phyloP scores from a whole-genome alignment of 2,113 vertebrate species.

The Petromus typicus region DNA sequence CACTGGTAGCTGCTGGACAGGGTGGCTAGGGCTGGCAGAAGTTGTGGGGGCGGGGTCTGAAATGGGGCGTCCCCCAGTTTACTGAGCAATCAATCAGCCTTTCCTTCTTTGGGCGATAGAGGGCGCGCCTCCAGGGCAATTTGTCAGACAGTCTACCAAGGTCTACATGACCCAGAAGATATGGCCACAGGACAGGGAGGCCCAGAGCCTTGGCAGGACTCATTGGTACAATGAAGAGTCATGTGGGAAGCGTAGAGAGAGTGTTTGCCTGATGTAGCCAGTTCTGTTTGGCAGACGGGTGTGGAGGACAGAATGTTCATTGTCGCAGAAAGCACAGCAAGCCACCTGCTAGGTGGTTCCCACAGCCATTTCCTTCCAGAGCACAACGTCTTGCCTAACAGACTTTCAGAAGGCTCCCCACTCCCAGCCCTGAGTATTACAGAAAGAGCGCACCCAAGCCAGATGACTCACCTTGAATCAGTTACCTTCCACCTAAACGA shows the following conservation, averaged over 20 bases:
- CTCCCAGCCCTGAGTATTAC: neutral
- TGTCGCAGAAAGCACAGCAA: neutral
- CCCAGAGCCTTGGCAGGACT: neutral
- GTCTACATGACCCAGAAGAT: neutral
- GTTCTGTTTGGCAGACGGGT: constrained; percentile 56
- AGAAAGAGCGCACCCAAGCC: constrained; percentile 10
- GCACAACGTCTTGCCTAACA: neutral
- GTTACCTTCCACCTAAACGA: neutral
- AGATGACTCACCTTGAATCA: neutral
- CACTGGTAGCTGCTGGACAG: neutral
- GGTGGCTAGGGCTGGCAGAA: neutral
- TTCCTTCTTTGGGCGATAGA: neutral
- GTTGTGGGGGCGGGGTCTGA: no score
- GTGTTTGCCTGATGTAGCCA: constrained; percentile 44
- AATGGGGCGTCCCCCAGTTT: neutral
- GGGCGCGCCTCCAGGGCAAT: neutral
- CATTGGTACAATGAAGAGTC: neutral
- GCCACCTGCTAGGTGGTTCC: neutral
- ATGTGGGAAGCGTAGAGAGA: neutral
- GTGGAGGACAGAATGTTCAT: constrained; percentile 45
- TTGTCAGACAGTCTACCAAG: no score
- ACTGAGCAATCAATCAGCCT: neutral
- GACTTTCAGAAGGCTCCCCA: neutral
- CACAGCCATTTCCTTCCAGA: neutral
- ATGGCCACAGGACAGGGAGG: neutral